Evolutionary conservation across 1,140 invertebrate genomes (phyloP).

Genomic region (Zaprionus inermis): DNA sequence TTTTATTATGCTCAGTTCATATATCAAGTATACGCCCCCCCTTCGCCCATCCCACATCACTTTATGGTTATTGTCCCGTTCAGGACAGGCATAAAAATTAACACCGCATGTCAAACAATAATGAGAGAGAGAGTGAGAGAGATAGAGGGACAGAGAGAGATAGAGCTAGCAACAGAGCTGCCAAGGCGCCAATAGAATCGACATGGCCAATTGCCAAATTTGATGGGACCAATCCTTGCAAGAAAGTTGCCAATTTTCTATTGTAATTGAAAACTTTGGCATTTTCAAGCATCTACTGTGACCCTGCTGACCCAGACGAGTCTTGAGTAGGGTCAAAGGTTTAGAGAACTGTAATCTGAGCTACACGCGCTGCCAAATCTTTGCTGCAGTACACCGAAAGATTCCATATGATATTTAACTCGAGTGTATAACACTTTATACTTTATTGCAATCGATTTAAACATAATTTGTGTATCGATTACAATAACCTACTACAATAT

Average conservation of each 20-base stretch:
- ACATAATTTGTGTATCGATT: too few relatives aligned
- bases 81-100: constrained; percentile 42
- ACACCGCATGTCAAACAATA: constrained; percentile 48
- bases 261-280: neutral
- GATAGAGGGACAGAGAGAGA: neutral
- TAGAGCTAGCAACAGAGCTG: neutral
- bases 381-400: too few relatives aligned
- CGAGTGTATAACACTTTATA: too few relatives aligned
- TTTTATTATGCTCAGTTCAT: constrained; percentile 35
- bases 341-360: neutral
- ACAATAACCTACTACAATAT: too few relatives aligned
- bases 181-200: neutral
- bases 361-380: too few relatives aligned
- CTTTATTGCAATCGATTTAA: too few relatives aligned
- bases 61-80: constrained; percentile 14
- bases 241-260: neutral
- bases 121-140: constrained; percentile 22
- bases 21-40: constrained; percentile 27
- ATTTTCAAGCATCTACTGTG: neutral
- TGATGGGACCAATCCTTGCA: too few relatives aligned
- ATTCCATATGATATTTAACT: too few relatives aligned
- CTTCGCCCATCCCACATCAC: neutral
- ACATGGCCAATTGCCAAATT: constrained; percentile 14
- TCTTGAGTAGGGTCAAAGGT: neutral
- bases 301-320: neutral